Percentiles rank a stretch among this genome's conserved stretches.
Evolutionary conservation across 37 sponge, comb jelly and placozoan species (phyloP).

Genomic region (Bolinopsis microptera): DNA sequence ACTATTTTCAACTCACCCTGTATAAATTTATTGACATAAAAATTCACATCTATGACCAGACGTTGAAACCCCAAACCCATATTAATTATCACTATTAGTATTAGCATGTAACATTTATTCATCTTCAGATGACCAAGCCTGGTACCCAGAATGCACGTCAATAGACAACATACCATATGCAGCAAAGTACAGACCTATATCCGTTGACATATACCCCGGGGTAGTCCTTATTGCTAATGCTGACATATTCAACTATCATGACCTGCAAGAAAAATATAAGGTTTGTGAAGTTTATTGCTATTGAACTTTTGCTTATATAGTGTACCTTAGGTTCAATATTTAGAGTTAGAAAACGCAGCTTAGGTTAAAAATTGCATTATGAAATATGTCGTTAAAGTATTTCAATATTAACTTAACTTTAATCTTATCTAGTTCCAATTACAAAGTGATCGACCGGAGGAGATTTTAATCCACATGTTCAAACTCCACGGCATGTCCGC

Average conservation of each 20-base stretch:
- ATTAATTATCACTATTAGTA: no score
- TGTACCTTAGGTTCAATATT: no score
- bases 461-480: slow-evolving; percentile 33
- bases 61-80: no score
- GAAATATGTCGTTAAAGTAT: no score
- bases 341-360: no score
- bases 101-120: no score
- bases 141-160: not conserved
- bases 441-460: not conserved
- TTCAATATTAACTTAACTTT: no score
- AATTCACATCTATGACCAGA: no score
- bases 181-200: not conserved
- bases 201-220: not conserved
- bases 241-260: slow-evolving; percentile 48
- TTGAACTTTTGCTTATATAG: not conserved
- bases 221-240: slow-evolving; percentile 34
- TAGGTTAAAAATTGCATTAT: no score
- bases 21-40: no score
- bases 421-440: slow-evolving; percentile 15
- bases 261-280: slow-evolving; percentile 14
- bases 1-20: no score
- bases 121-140: not conserved
- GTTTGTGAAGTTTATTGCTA: not conserved
- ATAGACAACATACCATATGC: slow-evolving; percentile 14
- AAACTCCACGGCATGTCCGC: not conserved